Evolutionary conservation across 2,888 invertebrate genomes (phyloP), one percentile per base, ranked within the genome.

Genomic region (Drosophila nr. medialis): DNA sequence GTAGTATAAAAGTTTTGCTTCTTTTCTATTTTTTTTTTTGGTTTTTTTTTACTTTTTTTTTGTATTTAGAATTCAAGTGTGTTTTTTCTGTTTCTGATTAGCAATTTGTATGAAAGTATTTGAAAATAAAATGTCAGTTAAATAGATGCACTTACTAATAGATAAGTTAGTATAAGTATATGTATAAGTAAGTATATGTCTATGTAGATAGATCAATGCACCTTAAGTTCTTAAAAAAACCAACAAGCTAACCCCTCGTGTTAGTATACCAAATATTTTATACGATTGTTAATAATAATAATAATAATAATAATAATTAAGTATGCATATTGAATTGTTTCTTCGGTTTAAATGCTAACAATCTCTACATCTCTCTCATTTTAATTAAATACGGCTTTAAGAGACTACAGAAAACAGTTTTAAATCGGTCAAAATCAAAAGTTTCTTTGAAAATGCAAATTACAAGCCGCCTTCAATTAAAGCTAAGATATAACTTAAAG

Each of bases 361-460:
- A 87, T 87, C 89, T 89, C 86, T 87, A 87, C 86, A 63, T 87
- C 86, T 87, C 86, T 87, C 86, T 87, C 89, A 75, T 84, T 75
- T 68, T 63, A 59, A 49, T 61, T 45, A 68, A 61, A 61, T 60
- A 53, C 58, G 36, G 34, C 50, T 42, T 60, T 27, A 29, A 30
- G n/a, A 54, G 38, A 30, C 54, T n/a, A n/a, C n/a, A n/a, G 13
- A 56, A 53, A 56, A 24, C 65, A 48, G 63, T 50, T 42, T 7
- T 1, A 50, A 24, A 51, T 48, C 63, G 59, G 29, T 51, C 49
- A 42, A 72, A 61, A 75, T 60, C 4, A n/a, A 55, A 55, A 51
- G 1, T 29, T 40, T 34, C 51, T 60, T 18, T 24, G 48, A 32
- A 45, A 48, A 29, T 48, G 21, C 15, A 42, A 24, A 15, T 45